These are phyloP conservation scores for Odontamblyopus lacepedii DNA, from an alignment of 2,797 vertebrate genomes.

Conservation along the genomic window DNA sequence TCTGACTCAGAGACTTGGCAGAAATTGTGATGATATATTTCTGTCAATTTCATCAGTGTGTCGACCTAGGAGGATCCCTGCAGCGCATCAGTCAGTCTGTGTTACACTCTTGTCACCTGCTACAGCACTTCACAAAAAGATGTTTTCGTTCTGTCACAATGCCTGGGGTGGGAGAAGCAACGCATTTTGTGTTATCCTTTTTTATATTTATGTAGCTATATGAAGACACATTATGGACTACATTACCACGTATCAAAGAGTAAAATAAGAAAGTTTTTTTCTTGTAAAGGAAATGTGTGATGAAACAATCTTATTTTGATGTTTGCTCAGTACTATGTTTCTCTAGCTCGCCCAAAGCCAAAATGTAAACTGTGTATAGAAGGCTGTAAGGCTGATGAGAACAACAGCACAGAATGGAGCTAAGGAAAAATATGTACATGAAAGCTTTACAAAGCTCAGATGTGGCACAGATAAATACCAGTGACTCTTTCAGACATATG, in stretches of 20 bases:
- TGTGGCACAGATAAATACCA: too few species aligned
- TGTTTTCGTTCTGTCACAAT: constrained; percentile 21
- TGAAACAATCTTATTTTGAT: too few species aligned
- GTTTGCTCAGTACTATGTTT: background rate
- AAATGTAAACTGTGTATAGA: background rate
- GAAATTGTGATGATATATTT: constrained; percentile 36
- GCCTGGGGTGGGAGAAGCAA: background rate
- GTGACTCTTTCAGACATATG: too few species aligned
- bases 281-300: background rate
- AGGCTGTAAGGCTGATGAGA: too few species aligned
- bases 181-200: background rate
- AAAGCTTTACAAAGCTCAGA: too few species aligned
- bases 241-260: too few species aligned
- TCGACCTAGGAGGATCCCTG: background rate
- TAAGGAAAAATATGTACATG: too few species aligned
- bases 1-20: constrained; percentile 15
- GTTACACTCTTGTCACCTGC: constrained; percentile 20
- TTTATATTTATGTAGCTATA: background rate
- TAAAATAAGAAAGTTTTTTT: background rate
- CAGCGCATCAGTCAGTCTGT: constrained; percentile 13
- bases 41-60: constrained; percentile 45
- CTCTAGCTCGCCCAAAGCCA: background rate
- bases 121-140: background rate
- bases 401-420: too few species aligned
- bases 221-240: background rate